phyloP scores from a whole-genome alignment of 1,140 invertebrate species.

The Aphidius gifuensis region DNA sequence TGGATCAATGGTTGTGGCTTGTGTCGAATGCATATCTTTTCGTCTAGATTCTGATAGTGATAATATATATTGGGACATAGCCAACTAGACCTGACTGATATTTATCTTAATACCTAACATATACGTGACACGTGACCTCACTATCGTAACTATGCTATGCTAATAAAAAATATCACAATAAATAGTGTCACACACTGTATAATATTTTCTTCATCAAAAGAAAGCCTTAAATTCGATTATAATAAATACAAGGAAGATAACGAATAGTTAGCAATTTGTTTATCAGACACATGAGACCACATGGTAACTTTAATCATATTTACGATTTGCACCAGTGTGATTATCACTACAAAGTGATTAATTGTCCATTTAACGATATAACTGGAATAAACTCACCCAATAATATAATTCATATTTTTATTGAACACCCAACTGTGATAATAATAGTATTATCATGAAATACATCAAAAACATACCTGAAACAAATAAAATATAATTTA shows the following conservation, averaged over 20 bases:
- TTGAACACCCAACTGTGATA: neutral
- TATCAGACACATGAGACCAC: conserved; percentile 10
- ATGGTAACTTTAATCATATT: conserved; percentile 11
- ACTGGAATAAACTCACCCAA: conserved; percentile 26
- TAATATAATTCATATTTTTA: no score
- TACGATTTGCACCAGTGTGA: conserved; percentile 15
- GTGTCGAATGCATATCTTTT: no score
- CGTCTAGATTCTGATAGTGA: no score
- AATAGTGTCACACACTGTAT: no score
- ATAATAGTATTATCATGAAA: neutral
- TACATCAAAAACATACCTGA: conserved; percentile 16
- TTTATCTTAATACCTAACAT: conserved; percentile 35
- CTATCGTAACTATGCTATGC: conserved; percentile 31
- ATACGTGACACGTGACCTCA: conserved; percentile 41
- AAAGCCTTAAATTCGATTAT: no score
- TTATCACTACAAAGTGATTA: conserved; percentile 12
- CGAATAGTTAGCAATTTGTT: conserved; percentile 2
- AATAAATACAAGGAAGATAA: no score
- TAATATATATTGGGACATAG: no score
- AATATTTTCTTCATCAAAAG: no score
- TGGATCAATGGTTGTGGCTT: no score
- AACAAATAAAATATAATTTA: conserved; percentile 19
- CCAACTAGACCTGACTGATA: no score
- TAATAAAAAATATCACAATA: conserved; percentile 18
- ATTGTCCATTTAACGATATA: neutral